A percentile compares a stretch with the other conserved stretches of the same genome.
Conservation (phyloP, 2,113 vertebrate genomes). For the Telmatochromis brachygnathus region DNA sequence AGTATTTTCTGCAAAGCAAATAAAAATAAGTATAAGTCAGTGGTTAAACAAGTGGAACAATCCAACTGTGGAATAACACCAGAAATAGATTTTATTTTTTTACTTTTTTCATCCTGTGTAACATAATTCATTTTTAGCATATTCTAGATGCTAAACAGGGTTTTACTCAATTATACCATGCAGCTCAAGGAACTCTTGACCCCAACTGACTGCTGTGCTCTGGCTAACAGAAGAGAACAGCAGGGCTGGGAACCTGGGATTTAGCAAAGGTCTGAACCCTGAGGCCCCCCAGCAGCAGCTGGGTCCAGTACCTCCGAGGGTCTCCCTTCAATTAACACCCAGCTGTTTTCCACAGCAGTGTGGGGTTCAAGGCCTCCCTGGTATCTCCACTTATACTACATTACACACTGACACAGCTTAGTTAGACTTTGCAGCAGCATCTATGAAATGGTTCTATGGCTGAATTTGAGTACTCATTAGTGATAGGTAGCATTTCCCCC, state of each 20-base stretch:
- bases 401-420: not conserved
- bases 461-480: not conserved
- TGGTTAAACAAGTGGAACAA: not conserved
- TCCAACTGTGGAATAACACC: not conserved
- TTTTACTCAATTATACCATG: not conserved
- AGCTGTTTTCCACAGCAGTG: constrained; percentile 49
- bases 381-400: not conserved
- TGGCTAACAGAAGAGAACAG: constrained; percentile 57
- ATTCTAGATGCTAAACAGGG: not conserved
- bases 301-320: constrained; percentile 32
- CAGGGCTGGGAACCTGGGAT: constrained; percentile 61
- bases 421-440: not conserved
- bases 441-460: not conserved
- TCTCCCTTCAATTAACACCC: constrained; percentile 57
- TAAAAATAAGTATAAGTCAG: not conserved
- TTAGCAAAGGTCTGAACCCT: constrained; percentile 34
- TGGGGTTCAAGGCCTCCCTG: constrained; percentile 24
- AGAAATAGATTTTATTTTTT: not conserved
- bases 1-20: not conserved
- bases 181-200: constrained; percentile 21
- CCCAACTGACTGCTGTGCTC: constrained; percentile 23
- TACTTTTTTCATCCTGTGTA: not conserved
- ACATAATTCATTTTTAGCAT: not conserved
- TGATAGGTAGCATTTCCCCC: not conserved
- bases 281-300: constrained; percentile 23